Conservation (phyloP, 2,888 invertebrate species). For the Drosophila antonietae region DNA sequence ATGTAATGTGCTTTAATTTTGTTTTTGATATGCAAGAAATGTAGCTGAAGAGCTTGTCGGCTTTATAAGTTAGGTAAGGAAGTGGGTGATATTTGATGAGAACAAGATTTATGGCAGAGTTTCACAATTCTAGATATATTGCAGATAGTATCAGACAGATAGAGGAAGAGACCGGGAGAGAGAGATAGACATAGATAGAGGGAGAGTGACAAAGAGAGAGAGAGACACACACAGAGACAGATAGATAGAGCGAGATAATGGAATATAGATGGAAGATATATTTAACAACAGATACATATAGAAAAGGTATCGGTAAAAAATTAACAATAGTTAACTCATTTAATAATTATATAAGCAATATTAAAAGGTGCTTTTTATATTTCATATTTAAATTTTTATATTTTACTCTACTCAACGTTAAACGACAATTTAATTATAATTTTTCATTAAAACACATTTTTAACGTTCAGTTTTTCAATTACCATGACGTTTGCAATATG, state of each 20-base stretch:
- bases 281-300: background rate
- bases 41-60: background rate
- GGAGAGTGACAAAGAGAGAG: background rate
- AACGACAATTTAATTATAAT: background rate
- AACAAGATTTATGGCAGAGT: background rate
- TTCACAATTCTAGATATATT: background rate
- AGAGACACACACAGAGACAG: background rate
- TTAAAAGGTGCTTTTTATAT: background rate
- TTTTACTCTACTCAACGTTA: background rate
- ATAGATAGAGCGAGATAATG: background rate
- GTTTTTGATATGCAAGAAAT: conserved; percentile 2
- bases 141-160: no score
- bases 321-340: background rate
- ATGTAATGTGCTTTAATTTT: conserved; percentile 6
- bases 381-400: background rate
- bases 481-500: background rate
- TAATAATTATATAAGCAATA: background rate
- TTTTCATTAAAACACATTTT: conserved; percentile 7
- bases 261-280: no score
- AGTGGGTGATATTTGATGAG: background rate
- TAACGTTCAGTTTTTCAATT: background rate
- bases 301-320: background rate
- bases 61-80: no score
- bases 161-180: no score
- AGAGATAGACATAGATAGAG: background rate